phyloP scores from a whole-genome alignment of 2,888 invertebrate species.

The Scelioninae gen. 1 region DNA sequence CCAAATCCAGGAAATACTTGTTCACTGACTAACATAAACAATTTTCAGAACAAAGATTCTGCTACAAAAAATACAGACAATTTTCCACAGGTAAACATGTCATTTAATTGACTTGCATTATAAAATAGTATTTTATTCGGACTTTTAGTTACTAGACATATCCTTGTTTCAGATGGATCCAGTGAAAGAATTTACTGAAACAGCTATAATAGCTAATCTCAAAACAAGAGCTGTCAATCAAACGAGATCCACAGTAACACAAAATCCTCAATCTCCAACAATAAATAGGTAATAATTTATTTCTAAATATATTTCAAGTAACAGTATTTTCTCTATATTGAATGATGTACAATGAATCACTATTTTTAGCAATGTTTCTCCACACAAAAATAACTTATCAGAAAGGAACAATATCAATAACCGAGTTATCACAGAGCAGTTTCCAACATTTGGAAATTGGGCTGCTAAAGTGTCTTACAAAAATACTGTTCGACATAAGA shows the following conservation, averaged over 20 bases:
- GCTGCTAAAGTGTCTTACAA: constrained; percentile 71
- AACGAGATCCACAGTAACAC: neutral
- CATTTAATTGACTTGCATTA: neutral
- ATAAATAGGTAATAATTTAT: constrained; percentile 34
- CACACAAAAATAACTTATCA: constrained; percentile 15
- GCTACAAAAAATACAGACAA: constrained; percentile 2
- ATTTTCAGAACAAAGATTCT: constrained; percentile 13
- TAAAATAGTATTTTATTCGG: neutral
- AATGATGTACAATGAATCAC: neutral
- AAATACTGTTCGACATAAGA: constrained; percentile 23
- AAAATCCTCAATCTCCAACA: constrained; percentile 38
- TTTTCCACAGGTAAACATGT: neutral
- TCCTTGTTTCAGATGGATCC: constrained; percentile 20
- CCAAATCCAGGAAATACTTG: neutral
- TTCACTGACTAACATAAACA: constrained; percentile 4
- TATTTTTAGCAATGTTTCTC: constrained; percentile 26
- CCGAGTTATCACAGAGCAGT: constrained; percentile 75
- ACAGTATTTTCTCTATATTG: neutral
- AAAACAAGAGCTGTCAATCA: constrained; percentile 35
- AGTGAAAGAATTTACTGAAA: constrained; percentile 10
- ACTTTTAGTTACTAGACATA: neutral
- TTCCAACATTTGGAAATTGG: constrained; percentile 80
- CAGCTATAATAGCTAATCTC: constrained; percentile 14
- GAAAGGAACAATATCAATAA: constrained; percentile 43
- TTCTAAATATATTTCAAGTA: neutral